A percentile compares a stretch with the other conserved stretches of the same genome.
These are phyloP conservation scores for Indicator maculatus DNA, from an alignment of 2,113 vertebrate species.

Conservation along the genomic window DNA sequence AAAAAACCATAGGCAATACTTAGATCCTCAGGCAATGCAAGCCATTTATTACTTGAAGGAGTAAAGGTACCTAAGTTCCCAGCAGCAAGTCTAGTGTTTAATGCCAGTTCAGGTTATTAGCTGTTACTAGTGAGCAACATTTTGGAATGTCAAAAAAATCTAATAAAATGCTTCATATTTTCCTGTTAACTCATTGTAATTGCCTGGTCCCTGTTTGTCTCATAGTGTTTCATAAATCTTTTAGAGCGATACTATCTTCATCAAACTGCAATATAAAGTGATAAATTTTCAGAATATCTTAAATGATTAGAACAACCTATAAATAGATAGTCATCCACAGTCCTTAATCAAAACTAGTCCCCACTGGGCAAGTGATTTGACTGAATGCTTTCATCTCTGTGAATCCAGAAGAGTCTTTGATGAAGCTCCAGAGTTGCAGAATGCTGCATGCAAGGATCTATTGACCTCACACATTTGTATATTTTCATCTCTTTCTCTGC, in stretches of 20 bases:
- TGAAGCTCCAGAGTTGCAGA: not conserved
- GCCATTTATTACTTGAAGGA: not conserved
- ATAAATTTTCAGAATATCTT: not conserved
- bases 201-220: not conserved
- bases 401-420: conserved; percentile 15
- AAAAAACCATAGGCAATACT: not conserved
- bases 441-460: not conserved
- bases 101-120: not conserved
- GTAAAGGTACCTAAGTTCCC: not conserved
- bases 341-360: not conserved
- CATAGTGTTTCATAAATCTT: not conserved
- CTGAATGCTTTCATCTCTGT: conserved; percentile 17
- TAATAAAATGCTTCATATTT: not conserved
- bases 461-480: not conserved
- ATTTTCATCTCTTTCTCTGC: not conserved
- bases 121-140: not conserved
- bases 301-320: not conserved
- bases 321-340: not conserved
- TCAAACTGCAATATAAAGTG: not conserved
- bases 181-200: not conserved
- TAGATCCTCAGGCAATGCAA: not conserved
- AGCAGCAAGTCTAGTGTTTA: not conserved
- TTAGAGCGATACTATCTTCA: not conserved
- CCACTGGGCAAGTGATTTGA: conserved; percentile 7
- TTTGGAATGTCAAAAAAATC: not conserved